Conservation (phyloP, 2,888 invertebrate species). For the Andrena hattorfiana region DNA sequence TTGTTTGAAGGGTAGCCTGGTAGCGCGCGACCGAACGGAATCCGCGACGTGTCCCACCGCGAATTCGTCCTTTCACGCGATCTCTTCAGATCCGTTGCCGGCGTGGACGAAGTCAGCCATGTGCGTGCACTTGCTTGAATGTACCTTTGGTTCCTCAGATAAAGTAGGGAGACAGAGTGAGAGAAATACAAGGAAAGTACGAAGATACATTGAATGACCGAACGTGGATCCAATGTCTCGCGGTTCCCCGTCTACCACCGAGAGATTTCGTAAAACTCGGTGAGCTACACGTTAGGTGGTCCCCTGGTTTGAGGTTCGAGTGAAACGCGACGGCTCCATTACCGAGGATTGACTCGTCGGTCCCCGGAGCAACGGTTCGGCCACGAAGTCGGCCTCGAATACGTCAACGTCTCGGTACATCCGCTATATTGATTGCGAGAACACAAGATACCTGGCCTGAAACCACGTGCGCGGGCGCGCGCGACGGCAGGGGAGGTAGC, state of each 20-base stretch:
- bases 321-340: background rate
- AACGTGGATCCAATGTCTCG: too few species aligned
- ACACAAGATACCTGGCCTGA: conserved; percentile 69
- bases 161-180: too few species aligned
- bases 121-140: too few species aligned
- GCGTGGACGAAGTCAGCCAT: too few species aligned
- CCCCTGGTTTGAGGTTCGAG: background rate
- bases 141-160: too few species aligned
- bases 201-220: too few species aligned
- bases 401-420: conserved; percentile 69
- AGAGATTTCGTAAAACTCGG: too few species aligned
- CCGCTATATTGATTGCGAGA: conserved; percentile 73
- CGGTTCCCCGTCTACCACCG: too few species aligned
- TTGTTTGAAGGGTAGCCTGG: conserved; percentile 78
- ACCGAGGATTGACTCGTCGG: conserved; percentile 41
- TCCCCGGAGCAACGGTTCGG: conserved; percentile 34
- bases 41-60: conserved; percentile 32
- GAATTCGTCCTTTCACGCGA: background rate
- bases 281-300: too few species aligned
- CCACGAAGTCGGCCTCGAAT: conserved; percentile 58
- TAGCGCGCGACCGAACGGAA: conserved; percentile 53
- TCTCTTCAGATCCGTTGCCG: background rate
- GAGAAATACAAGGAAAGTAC: too few species aligned
- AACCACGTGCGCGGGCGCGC: conserved; percentile 68
- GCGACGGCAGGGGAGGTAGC: conserved; percentile 51